Conservation (phyloP, 2,797 vertebrate species). For the Acropternis orthonyx region DNA sequence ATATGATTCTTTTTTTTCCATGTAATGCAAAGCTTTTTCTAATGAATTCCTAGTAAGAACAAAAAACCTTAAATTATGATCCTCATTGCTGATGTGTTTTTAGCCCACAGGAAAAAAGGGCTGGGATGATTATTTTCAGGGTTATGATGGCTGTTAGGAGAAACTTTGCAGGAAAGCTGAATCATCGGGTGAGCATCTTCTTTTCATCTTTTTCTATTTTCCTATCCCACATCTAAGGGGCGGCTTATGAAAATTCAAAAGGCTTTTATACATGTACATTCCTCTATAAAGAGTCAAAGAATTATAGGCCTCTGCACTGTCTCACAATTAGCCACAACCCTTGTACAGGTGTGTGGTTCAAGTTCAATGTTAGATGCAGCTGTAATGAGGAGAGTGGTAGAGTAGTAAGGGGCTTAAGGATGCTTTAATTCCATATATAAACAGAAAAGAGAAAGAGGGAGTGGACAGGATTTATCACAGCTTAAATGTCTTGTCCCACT, state of each 20-base stretch:
- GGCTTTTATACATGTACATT: constrained; percentile 36
- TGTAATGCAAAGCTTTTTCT: not conserved
- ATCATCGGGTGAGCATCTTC: constrained; percentile 40
- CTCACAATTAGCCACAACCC: not conserved
- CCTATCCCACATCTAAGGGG: constrained; percentile 53
- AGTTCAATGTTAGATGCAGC: not conserved
- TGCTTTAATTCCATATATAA: not conserved
- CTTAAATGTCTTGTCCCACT: not conserved
- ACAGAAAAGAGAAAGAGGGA: not conserved
- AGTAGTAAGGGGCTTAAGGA: not conserved
- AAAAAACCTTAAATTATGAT: not conserved
- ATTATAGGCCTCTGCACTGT: constrained; percentile 21
- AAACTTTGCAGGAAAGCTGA: constrained; percentile 54
- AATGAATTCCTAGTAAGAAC: not conserved
- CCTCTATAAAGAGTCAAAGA: constrained; percentile 30
- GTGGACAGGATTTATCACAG: not conserved
- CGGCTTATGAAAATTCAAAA: not conserved
- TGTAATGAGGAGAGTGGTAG: not conserved
- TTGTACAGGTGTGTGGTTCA: not conserved
- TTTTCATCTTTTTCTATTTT: constrained; percentile 46
- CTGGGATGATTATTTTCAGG: constrained; percentile 15
- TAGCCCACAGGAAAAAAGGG: constrained; percentile 28
- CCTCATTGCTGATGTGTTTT: not conserved
- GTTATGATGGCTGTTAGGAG: constrained; percentile 10
- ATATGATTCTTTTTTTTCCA: not conserved